Conservation (phyloP, 2,888 invertebrate genomes). For the Allygus modestus region DNA sequence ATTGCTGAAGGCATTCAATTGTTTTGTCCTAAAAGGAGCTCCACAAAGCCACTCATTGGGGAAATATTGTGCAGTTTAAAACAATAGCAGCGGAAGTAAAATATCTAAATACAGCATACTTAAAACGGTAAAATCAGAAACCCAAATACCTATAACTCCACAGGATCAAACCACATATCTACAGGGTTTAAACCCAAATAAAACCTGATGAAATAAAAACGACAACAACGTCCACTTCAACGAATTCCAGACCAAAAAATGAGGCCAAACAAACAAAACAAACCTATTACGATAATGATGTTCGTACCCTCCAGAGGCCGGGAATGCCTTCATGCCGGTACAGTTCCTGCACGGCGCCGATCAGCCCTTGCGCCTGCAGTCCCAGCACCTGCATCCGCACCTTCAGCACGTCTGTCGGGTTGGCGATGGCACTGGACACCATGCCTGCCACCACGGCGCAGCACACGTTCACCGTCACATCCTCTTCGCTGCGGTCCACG, state of each 20-base stretch:
- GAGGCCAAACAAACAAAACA: not conserved
- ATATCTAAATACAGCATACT: too few relatives aligned
- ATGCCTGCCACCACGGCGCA: slow-evolving; percentile 94
- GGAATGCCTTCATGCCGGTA: slow-evolving; percentile 89
- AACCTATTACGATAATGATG: not conserved
- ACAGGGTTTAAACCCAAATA: too few relatives aligned
- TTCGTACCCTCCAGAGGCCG: slow-evolving; percentile 89
- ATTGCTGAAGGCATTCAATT: too few relatives aligned
- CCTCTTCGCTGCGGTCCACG: slow-evolving; percentile 75
- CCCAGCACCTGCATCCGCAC: slow-evolving; percentile 93
- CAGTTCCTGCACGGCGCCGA: slow-evolving; percentile 89
- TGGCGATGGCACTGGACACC: slow-evolving; percentile 96
- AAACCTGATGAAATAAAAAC: too few relatives aligned
- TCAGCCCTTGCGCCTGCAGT: slow-evolving; percentile 77
- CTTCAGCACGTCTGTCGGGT: slow-evolving; percentile 97
- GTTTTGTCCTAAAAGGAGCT: too few relatives aligned
- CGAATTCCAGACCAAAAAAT: not conserved
- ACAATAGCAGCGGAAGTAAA: too few relatives aligned
- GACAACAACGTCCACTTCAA: too few relatives aligned
- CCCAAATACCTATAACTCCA: too few relatives aligned
- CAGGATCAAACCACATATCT: too few relatives aligned
- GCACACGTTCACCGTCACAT: slow-evolving; percentile 83
- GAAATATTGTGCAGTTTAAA: too few relatives aligned
- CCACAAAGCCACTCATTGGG: too few relatives aligned
- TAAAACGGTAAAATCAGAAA: too few relatives aligned